These are phyloP conservation scores for Mormyrus lacerda DNA, from an alignment of 2,113 vertebrate genomes.

Conservation along the genomic window DNA sequence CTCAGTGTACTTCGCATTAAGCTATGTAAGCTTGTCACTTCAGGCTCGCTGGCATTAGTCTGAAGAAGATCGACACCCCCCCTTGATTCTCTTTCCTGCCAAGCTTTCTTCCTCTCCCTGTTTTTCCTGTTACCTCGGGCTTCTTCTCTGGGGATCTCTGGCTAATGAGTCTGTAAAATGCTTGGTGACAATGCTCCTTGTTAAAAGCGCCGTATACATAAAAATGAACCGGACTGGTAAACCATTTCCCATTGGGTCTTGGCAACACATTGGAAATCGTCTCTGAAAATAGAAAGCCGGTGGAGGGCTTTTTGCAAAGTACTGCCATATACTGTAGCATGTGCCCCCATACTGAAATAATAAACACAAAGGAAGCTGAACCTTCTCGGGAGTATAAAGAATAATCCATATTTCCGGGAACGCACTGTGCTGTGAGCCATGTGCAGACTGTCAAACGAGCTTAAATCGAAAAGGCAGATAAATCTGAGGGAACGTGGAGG, in stretches of 20 bases:
- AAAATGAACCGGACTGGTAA: neutral
- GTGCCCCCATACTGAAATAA: neutral
- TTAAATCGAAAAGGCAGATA: neutral
- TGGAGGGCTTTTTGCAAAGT: neutral
- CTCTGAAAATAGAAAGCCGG: neutral
- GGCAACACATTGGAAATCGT: neutral
- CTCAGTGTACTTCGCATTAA: neutral
- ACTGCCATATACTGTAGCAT: neutral
- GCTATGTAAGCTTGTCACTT: neutral
- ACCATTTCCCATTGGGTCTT: neutral
- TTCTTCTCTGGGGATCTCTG: neutral
- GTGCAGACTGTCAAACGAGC: neutral
- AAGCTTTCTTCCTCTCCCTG: neutral
- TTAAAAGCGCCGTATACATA: neutral
- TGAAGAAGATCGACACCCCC: neutral
- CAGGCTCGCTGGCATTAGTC: neutral
- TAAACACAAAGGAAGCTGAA: neutral
- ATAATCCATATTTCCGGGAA: neutral
- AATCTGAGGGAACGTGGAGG: neutral
- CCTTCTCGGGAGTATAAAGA: neutral
- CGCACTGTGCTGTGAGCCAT: neutral
- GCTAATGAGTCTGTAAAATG: neutral
- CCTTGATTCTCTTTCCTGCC: neutral
- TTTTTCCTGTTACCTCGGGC: neutral
- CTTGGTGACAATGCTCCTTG: neutral